Evolutionary conservation across 2,113 vertebrate genomes (phyloP), one percentile per base, ranked within the genome.

Genomic region (Oncorhynchus masou): DNA sequence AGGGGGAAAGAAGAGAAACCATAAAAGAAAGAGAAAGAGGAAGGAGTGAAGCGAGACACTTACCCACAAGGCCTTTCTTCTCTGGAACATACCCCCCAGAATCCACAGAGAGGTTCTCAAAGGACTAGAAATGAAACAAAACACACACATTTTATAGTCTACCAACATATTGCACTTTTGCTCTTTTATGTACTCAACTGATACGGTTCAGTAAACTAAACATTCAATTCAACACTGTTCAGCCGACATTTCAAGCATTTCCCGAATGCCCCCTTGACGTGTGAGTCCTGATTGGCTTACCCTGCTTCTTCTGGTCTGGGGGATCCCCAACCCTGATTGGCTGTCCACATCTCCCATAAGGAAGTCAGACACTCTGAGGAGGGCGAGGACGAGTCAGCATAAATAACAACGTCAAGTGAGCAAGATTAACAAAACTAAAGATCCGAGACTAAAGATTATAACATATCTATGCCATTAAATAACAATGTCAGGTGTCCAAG

Each of bases 321-420:
- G 92, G 84, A 93, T 91, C 91, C 94, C 95, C 93, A 96, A 83
- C 91, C 94, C 93, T 88, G 96, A 94, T 87, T 94, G 91, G 88
- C 90, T 96, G 93, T 97, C 95, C 93, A 96, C 95, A 96, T 99
- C 98, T 96, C 97, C 97, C 98, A 99, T 99, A 94, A 99, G 96
- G 95, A 98, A 97, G 92, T 97, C 96, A 92, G 98, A 98, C 92
- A 99, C 95, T 92, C 98, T 99, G 89, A 86, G 84, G 70, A 57
- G 65, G 71, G n/a, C 39, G 9, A 49, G 7, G 25, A 24, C 68
- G 31, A 25, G 19, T 49, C 22, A 24, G 24, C 13, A 69, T 3
- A 64, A 6, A 81, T 25, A 13, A 67, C 20, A 13, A 73, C 8
- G 13, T 66, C 24, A 29, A 29, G 25, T 67, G 2, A 16, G 16